Percentiles rank a stretch among this genome's conserved stretches.
Conservation (phyloP, 92 coral and sea anemone species). For the Chrysogorgia sp. region DNA sequence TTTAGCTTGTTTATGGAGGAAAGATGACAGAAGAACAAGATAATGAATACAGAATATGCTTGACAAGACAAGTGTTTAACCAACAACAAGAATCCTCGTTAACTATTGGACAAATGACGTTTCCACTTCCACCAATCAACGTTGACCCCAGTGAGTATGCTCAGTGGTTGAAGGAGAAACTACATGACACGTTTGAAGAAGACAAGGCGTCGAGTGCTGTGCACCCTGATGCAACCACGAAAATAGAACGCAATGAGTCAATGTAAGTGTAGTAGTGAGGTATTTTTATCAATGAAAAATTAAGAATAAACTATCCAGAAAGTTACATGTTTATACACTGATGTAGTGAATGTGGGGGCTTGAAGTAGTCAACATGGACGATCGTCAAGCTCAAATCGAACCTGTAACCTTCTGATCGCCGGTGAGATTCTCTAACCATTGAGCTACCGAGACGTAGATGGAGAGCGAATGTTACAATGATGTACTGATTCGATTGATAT, state of each 20-base stretch:
- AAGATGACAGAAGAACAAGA: slow-evolving; percentile 84
- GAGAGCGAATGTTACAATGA: too few species aligned
- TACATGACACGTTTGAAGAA: slow-evolving; percentile 59
- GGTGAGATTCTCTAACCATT: too few species aligned
- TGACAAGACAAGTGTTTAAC: slow-evolving; percentile 64
- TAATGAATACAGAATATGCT: slow-evolving; percentile 67
- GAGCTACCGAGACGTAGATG: too few species aligned
- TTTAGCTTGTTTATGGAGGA: slow-evolving; percentile 86
- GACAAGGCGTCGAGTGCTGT: slow-evolving; percentile 65
- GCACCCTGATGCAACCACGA: slow-evolving; percentile 71
- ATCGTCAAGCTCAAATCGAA: too few species aligned
- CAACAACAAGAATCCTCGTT: slow-evolving; percentile 70
- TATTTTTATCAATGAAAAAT: neutral
- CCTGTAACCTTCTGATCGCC: too few species aligned
- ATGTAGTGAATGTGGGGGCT: too few species aligned
- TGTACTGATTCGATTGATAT: too few species aligned
- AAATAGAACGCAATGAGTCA: slow-evolving; percentile 78
- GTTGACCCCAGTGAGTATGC: slow-evolving; percentile 88
- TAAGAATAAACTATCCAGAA: neutral
- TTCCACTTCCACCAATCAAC: slow-evolving; percentile 93
- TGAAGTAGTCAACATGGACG: too few species aligned
- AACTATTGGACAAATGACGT: slow-evolving; percentile 66
- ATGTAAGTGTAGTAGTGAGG: slow-evolving; percentile 51
- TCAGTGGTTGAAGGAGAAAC: slow-evolving; percentile 89
- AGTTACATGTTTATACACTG: too few species aligned